Conservation (phyloP, 2,888 invertebrate genomes). For the Drosophila merina region DNA sequence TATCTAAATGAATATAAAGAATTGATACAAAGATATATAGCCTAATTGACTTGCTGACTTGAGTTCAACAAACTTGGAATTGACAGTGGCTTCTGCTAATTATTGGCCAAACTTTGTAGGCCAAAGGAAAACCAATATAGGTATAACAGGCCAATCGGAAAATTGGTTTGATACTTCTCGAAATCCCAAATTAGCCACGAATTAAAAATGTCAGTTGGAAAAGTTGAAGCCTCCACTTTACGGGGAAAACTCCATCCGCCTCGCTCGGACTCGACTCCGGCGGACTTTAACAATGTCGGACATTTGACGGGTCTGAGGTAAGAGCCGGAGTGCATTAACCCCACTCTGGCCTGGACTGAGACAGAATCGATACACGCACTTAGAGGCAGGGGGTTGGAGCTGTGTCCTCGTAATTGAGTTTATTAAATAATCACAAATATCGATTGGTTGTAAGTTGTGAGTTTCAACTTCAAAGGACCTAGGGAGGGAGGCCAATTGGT, state of each 20-base stretch:
- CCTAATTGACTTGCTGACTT: no score
- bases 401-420: conserved; percentile 63
- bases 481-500: conserved; percentile 40
- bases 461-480: conserved; percentile 20
- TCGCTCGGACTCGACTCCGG: neutral
- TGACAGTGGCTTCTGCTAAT: no score
- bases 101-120: neutral
- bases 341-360: conserved; percentile 2
- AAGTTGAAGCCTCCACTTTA: conserved; percentile 34
- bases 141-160: conserved; percentile 1
- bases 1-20: no score
- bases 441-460: conserved; percentile 56
- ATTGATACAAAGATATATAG: neutral
- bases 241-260: neutral
- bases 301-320: conserved; percentile 37
- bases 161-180: conserved; percentile 13
- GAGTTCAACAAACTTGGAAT: no score
- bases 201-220: conserved; percentile 67
- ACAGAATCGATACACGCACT: conserved; percentile 32
- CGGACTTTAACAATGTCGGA: conserved; percentile 13
- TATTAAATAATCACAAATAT: conserved; percentile 79
- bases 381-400: conserved; percentile 16
- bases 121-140: neutral
- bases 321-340: conserved; percentile 58
- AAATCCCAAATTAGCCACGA: conserved; percentile 72